A percentile compares a stretch with the other conserved stretches of the same genome.
phyloP scores from a whole-genome alignment of 2,797 vertebrate genomes.

The Megalops cyprinoides region DNA sequence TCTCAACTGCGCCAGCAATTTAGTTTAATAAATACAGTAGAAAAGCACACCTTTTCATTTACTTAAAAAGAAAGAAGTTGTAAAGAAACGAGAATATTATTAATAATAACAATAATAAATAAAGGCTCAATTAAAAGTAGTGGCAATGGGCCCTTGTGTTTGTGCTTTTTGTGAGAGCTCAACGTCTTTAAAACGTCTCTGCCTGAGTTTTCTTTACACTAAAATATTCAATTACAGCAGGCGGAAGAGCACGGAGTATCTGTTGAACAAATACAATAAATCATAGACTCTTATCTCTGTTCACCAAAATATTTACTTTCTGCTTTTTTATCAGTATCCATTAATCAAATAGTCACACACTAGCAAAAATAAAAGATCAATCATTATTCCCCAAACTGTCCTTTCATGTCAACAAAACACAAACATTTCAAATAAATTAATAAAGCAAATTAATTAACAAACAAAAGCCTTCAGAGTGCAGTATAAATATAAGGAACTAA shows the following conservation, averaged over 20 bases:
- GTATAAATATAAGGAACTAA: neutral
- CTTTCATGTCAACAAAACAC: slow-evolving; percentile 19
- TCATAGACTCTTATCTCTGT: slow-evolving; percentile 28
- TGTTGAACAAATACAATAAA: slow-evolving; percentile 27
- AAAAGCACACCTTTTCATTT: slow-evolving; percentile 22
- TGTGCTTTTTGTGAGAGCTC: slow-evolving; percentile 19
- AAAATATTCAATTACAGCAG: slow-evolving; percentile 1
- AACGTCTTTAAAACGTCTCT: neutral
- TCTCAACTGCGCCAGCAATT: neutral
- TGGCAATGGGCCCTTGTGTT: neutral
- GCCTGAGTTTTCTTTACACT: slow-evolving; percentile 11
- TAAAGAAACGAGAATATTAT: neutral
- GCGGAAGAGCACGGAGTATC: neutral
- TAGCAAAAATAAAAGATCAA: slow-evolving; percentile 37
- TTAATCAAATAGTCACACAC: slow-evolving; percentile 28
- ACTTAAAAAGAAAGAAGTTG: slow-evolving; percentile 15
- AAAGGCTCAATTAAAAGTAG: slow-evolving; percentile 11
- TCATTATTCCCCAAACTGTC: slow-evolving; percentile 34
- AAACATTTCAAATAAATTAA: slow-evolving; percentile 29
- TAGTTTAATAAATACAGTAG: slow-evolving; percentile 7
- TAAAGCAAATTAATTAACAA: slow-evolving; percentile 26
- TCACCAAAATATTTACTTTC: slow-evolving; percentile 41
- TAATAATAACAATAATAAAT: slow-evolving; percentile 18
- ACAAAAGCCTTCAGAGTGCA: slow-evolving; percentile 23
- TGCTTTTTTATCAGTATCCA: slow-evolving; percentile 30